A percentile compares a stretch with the other conserved stretches of the same genome.
Conservation (phyloP, 1,140 invertebrate genomes). For the Lanistes nyassanus region DNA sequence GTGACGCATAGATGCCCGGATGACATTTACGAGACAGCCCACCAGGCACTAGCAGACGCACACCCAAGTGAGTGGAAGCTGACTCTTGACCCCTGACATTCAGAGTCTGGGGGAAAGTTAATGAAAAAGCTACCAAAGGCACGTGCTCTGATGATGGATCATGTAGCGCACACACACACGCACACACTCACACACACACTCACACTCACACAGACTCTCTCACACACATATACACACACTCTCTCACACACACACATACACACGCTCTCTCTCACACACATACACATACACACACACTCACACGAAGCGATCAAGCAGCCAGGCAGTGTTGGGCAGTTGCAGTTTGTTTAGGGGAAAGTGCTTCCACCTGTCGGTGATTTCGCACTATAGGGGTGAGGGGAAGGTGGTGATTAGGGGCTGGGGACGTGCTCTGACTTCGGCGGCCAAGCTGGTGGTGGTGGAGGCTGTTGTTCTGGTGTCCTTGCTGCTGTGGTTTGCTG, state of each 20-base stretch:
- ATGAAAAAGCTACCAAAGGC: neutral
- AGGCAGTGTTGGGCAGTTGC: too few species aligned
- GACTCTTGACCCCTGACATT: constrained; percentile 4
- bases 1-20: too few species aligned
- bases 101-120: neutral
- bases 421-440: too few species aligned
- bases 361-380: too few species aligned
- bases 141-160: neutral
- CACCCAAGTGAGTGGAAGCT: constrained; percentile 16
- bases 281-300: neutral
- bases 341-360: too few species aligned
- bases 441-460: too few species aligned
- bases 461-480: too few species aligned
- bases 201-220: constrained; percentile 6
- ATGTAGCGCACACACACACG: neutral
- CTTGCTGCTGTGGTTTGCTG: too few species aligned
- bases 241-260: neutral
- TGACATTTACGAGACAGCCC: neutral
- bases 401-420: too few species aligned
- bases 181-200: neutral
- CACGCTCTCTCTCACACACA: too few species aligned
- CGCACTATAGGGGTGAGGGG: too few species aligned
- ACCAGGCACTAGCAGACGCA: neutral
- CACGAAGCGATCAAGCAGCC: neutral
- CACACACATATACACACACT: neutral